phyloP scores from a whole-genome alignment of 2,113 vertebrate genomes.

The Rhipidura dahli region DNA sequence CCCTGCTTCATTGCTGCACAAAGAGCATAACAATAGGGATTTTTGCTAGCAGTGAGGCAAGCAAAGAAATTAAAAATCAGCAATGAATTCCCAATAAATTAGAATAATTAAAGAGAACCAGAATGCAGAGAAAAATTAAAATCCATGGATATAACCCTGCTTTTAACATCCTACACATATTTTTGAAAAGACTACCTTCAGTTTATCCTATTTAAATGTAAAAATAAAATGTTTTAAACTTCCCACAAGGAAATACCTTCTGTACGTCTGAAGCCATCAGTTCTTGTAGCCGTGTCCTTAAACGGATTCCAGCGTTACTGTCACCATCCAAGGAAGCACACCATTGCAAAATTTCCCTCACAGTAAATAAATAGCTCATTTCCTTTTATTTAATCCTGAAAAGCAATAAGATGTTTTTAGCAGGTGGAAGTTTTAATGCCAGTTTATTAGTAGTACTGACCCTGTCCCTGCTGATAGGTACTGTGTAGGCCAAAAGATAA shows the following conservation, averaged over 20 bases:
- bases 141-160: background rate
- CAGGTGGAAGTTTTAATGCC: constrained; percentile 63
- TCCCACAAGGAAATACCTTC: background rate
- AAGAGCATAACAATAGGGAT: background rate
- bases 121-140: background rate
- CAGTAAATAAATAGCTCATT: constrained; percentile 70
- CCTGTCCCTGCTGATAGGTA: constrained; percentile 66
- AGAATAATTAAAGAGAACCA: background rate
- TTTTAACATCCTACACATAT: background rate
- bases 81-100: background rate
- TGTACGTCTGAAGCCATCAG: background rate
- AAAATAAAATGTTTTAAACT: background rate
- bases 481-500: constrained; percentile 74
- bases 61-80: background rate
- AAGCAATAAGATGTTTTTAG: constrained; percentile 64
- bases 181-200: background rate
- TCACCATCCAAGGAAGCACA: background rate
- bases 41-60: background rate
- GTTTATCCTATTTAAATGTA: background rate
- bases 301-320: background rate
- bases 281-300: background rate
- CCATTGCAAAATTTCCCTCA: constrained; percentile 13
- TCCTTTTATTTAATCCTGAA: constrained; percentile 63
- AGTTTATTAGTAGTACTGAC: constrained; percentile 65
- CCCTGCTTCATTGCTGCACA: background rate